Evolutionary conservation across 2,797 vertebrate genomes (phyloP).

Genomic region (Cottoperca gobio): DNA sequence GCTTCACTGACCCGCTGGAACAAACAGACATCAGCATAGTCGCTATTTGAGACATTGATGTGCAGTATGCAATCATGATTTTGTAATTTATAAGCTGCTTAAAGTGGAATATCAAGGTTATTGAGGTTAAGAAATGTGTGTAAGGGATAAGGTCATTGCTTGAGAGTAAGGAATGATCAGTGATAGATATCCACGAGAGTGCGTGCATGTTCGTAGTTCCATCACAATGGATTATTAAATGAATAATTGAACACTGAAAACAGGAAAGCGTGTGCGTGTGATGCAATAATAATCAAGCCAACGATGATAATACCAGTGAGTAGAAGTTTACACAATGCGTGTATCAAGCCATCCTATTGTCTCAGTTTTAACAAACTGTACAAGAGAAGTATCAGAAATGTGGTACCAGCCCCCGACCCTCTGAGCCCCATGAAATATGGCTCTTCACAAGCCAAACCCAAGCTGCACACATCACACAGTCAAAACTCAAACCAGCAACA

Average conservation of each 20-base stretch:
- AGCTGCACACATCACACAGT: slow-evolving; percentile 77
- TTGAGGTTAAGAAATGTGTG: not conserved
- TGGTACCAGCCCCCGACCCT: slow-evolving; percentile 67
- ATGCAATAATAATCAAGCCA: slow-evolving; percentile 22
- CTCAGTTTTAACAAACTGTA: slow-evolving; percentile 43
- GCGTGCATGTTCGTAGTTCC: slow-evolving; percentile 2
- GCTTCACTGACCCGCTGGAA: not conserved
- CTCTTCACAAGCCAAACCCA: slow-evolving; percentile 74
- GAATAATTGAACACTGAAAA: slow-evolving; percentile 12
- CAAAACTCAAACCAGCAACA: slow-evolving; percentile 73
- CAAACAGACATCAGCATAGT: not conserved
- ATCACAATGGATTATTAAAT: slow-evolving; percentile 2
- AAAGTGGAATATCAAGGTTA: not conserved
- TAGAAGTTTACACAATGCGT: slow-evolving; percentile 24
- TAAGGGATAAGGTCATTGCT: not conserved
- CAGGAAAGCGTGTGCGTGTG: too few species aligned
- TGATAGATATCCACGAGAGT: not conserved
- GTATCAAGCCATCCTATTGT: slow-evolving; percentile 61
- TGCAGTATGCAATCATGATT: not conserved
- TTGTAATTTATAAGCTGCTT: not conserved
- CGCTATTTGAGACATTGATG: not conserved
- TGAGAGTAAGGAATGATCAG: slow-evolving; percentile 11
- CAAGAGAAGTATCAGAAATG: slow-evolving; percentile 55
- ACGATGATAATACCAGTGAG: slow-evolving; percentile 36
- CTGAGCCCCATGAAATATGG: slow-evolving; percentile 72